phyloP scores from a whole-genome alignment of 1,140 invertebrate genomes.

The Scaptomyza graminum region DNA sequence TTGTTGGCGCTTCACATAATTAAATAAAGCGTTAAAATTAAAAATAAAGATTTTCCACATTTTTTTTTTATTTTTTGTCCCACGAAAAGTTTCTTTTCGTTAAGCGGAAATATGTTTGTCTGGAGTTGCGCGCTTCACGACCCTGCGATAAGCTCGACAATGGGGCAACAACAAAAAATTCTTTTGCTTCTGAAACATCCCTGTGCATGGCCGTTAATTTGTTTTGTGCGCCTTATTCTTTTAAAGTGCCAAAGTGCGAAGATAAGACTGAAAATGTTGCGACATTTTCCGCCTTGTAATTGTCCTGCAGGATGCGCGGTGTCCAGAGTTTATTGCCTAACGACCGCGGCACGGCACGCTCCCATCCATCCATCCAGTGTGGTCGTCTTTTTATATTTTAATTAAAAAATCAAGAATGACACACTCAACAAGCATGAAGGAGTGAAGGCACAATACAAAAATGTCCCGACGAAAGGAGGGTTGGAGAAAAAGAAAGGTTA shows the following conservation, averaged over 20 bases:
- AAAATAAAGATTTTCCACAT: constrained; percentile 74
- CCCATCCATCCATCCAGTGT: constrained; percentile 33
- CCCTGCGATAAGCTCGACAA: constrained; percentile 47
- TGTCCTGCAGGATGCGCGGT: constrained; percentile 77
- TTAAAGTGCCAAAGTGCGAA: constrained; percentile 53
- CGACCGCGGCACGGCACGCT: constrained; percentile 80
- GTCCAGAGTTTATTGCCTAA: constrained; percentile 82
- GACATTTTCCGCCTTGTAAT: constrained; percentile 81
- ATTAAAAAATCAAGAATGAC: constrained; percentile 70
- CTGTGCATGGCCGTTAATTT: constrained; percentile 36
- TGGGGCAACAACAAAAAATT: constrained; percentile 33
- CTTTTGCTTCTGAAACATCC: constrained; percentile 5
- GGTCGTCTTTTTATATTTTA: constrained; percentile 77
- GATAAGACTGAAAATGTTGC: constrained; percentile 76
- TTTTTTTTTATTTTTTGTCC: constrained; percentile 1
- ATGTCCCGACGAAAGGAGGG: neutral
- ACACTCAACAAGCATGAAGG: constrained; percentile 22
- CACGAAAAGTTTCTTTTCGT: neutral
- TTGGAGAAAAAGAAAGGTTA: neutral
- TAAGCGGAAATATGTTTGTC: constrained; percentile 46
- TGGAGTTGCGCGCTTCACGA: constrained; percentile 2
- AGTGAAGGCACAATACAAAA: neutral
- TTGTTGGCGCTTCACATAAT: constrained; percentile 71
- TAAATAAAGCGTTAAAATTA: constrained; percentile 84
- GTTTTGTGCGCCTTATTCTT: constrained; percentile 46